Evolutionary conservation across 2,888 invertebrate species (phyloP).

Genomic region (Agrilus mali): DNA sequence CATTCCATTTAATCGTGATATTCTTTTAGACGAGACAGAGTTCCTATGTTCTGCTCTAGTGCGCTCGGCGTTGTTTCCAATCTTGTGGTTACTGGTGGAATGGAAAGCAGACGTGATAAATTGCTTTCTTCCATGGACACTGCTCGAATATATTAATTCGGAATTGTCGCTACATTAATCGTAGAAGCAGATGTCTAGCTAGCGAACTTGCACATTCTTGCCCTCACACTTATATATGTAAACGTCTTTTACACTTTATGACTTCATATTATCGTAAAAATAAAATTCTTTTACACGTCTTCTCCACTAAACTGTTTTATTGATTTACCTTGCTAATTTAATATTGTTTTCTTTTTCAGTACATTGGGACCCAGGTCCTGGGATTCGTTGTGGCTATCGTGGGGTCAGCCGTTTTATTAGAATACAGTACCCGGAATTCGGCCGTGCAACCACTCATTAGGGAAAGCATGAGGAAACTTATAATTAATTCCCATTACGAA

Average conservation of each 20-base stretch:
- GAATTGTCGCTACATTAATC: slow-evolving; percentile 26
- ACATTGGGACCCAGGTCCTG: slow-evolving; percentile 56
- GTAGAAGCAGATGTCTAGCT: slow-evolving; percentile 18
- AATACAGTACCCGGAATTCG: slow-evolving; percentile 71
- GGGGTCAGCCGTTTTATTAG: slow-evolving; percentile 64
- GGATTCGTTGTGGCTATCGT: slow-evolving; percentile 58
- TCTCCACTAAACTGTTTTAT: no score
- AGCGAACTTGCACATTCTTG: slow-evolving; percentile 1
- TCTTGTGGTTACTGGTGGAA: no score
- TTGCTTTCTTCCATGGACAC: slow-evolving; percentile 19
- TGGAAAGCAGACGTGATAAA: slow-evolving; percentile 18
- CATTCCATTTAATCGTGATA: no score
- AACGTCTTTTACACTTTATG: neutral
- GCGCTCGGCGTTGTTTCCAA: no score
- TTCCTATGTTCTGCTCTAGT: no score
- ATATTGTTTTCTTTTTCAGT: slow-evolving; percentile 40
- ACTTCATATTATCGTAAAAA: neutral
- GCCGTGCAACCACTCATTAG: slow-evolving; percentile 65
- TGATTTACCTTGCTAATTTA: no score
- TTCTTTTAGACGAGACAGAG: no score
- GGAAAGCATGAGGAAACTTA: slow-evolving; percentile 56
- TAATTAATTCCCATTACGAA: slow-evolving; percentile 64
- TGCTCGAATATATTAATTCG: slow-evolving; percentile 24
- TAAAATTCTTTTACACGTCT: neutral
- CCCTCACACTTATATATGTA: no score